Evolutionary conservation across 2,888 invertebrate genomes (phyloP), one percentile per base, ranked within the genome.

Genomic region (Coelinius sp.): DNA sequence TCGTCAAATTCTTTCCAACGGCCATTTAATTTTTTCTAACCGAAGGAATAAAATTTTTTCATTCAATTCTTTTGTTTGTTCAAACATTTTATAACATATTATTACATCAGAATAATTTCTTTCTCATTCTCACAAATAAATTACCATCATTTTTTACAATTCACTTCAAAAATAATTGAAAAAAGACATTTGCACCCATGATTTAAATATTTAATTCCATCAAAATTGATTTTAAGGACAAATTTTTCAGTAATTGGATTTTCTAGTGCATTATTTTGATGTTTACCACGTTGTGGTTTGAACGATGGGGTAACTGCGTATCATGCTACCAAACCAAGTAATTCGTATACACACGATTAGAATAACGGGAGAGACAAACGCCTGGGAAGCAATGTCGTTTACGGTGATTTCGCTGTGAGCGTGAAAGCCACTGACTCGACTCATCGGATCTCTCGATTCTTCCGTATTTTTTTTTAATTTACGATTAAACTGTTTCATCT

Each of bases 341-440:
- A 22, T 62, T 49, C 59, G 66, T 62, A 56, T 77, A 69, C 70
- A 59, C 68, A 69, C 80, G 80, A 81, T 81, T 79, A 81, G 79
- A 81, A 81, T 84, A 84, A 83, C 83, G 83, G 83, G 82, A 83
- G 83, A 82, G 78, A 77, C 69, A 74, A 81, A 82, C 76, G 81
- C 75, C 73, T 69, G 78, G 59, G 35, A 59, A 71, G 59, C 68
- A 59, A 66, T 67, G 46, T 59, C 24, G 24, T 24, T 64, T 46
- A 31, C 24, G 35, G 24, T 38, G 41, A 64, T 70, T 64, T 64
- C 31, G 53, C 53, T 25, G 24, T 25, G 24, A 64, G 62, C 49
- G 35, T 31, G 22, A 70, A 53, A 64, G 31, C 46, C 35, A 20
- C 41, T 25, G 12, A 59, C 49, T 46, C n/a, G 35, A 31, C 38